Conservation (phyloP, 1,140 invertebrate genomes). For the Cotesia glomerata region DNA sequence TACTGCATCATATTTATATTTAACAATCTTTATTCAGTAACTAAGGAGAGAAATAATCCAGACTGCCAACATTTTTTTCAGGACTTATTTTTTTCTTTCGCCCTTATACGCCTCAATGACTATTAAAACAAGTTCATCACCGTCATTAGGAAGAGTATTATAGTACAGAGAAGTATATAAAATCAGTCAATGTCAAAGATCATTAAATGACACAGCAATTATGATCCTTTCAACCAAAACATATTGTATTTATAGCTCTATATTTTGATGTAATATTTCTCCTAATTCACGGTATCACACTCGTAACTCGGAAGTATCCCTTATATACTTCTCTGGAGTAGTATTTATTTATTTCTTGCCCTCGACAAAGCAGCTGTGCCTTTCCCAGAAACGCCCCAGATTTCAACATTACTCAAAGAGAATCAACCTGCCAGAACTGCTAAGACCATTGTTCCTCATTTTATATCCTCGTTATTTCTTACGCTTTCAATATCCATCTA, state of each 20-base stretch:
- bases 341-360: neutral
- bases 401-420: slow-evolving; percentile 64
- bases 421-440: slow-evolving; percentile 58
- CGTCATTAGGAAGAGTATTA: too few relatives aligned
- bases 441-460: slow-evolving; percentile 52
- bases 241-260: neutral
- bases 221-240: neutral
- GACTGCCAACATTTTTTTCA: too few relatives aligned
- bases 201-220: slow-evolving; percentile 23
- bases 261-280: neutral
- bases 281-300: slow-evolving; percentile 2
- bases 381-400: slow-evolving; percentile 62
- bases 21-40: too few relatives aligned
- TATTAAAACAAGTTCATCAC: too few relatives aligned
- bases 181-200: slow-evolving; percentile 30
- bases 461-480: slow-evolving; percentile 42
- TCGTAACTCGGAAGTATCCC: slow-evolving; percentile 9
- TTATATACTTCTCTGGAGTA: neutral
- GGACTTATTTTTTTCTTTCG: too few relatives aligned
- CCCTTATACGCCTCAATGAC: too few relatives aligned
- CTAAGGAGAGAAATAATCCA: too few relatives aligned
- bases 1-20: too few relatives aligned
- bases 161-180: too few relatives aligned
- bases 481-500: slow-evolving; percentile 37
- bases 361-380: slow-evolving; percentile 51